Conservation (phyloP, 2,888 invertebrate genomes). For the Stenchaetothrips biformis region DNA sequence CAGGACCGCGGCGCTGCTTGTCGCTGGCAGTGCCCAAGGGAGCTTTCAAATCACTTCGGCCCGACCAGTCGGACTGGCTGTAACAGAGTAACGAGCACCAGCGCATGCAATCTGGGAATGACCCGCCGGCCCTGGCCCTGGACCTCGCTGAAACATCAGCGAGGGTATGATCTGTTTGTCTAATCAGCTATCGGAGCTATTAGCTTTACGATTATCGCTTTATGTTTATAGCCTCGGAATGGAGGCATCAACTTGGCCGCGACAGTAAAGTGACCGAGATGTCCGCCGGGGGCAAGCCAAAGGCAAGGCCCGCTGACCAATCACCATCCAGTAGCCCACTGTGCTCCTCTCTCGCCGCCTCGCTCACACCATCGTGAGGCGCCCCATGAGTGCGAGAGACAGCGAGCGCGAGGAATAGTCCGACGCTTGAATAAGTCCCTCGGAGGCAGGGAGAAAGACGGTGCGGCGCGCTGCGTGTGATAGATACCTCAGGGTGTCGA, state of each 20-base stretch:
- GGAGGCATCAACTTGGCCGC: background rate
- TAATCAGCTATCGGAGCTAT: slow-evolving; percentile 20
- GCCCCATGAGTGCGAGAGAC: background rate
- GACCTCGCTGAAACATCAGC: background rate
- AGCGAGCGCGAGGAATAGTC: background rate
- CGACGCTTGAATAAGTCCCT: background rate
- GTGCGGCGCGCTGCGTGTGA: background rate
- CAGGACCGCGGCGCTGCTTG: no score
- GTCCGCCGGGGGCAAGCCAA: background rate
- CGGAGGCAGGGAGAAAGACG: background rate
- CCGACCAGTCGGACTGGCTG: no score
- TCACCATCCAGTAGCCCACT: background rate
- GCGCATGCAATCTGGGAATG: background rate
- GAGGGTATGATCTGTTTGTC: slow-evolving; percentile 9
- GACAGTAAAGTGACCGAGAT: slow-evolving; percentile 16
- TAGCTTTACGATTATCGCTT: slow-evolving; percentile 22
- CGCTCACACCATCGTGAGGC: background rate
- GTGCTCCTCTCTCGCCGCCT: no score
- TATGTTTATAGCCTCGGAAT: slow-evolving; percentile 17
- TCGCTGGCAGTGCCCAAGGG: no score
- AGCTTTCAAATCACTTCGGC: no score
- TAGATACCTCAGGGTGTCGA: slow-evolving; percentile 6
- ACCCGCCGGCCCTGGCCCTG: no score
- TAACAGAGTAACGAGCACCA: no score
- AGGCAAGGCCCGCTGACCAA: background rate